phyloP scores from a whole-genome alignment of 2,113 vertebrate genomes.

The Lepus europaeus region DNA sequence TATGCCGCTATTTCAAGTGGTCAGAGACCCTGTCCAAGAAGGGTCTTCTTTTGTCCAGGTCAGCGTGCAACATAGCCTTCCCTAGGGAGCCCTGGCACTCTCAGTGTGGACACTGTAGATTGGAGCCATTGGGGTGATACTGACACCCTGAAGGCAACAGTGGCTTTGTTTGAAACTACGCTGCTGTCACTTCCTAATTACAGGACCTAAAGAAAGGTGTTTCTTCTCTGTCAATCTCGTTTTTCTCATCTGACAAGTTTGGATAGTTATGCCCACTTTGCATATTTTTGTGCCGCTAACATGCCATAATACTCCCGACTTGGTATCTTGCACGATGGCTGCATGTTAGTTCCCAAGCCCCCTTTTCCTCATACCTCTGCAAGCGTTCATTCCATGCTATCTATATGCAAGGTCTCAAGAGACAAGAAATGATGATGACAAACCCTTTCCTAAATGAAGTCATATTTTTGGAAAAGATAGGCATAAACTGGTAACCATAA shows the following conservation, averaged over 20 bases:
- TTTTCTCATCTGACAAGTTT: slow-evolving; percentile 52
- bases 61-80: background rate
- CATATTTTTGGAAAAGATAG: background rate
- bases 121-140: accelerated
- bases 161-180: slow-evolving; percentile 27
- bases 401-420: background rate
- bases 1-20: background rate
- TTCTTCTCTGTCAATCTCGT: slow-evolving; percentile 27
- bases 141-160: background rate
- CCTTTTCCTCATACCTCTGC: background rate
- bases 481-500: background rate
- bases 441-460: background rate
- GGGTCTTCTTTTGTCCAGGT: background rate
- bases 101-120: background rate
- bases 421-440: background rate
- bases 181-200: slow-evolving; percentile 36
- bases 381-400: background rate
- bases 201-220: background rate
- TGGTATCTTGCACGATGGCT: slow-evolving; percentile 14
- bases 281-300: slow-evolving; percentile 60
- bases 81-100: accelerated
- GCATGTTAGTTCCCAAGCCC: background rate
- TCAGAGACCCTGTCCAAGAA: background rate
- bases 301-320: slow-evolving; percentile 50
- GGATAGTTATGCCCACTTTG: slow-evolving; percentile 63